Percentiles rank a stretch among this genome's conserved stretches.
These are phyloP conservation scores for Sesia apiformis DNA, from an alignment of 2,888 invertebrate species.

Conservation along the genomic window DNA sequence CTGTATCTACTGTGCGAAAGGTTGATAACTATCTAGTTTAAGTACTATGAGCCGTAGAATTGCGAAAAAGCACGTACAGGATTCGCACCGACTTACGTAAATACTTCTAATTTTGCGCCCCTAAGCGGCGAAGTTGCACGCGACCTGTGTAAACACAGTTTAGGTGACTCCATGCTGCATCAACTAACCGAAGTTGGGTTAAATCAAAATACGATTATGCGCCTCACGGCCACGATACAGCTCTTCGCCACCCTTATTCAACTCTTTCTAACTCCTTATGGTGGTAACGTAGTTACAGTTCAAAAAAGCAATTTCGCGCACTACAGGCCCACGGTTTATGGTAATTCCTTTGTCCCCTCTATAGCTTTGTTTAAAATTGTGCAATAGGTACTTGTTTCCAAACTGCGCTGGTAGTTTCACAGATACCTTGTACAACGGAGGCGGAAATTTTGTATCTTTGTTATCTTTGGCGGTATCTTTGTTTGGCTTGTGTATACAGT, in stretches of 20 bases:
- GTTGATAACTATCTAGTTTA: constrained; percentile 36
- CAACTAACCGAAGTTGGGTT: neutral
- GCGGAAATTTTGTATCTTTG: too few species aligned
- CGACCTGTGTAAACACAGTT: constrained; percentile 38
- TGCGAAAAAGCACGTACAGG: constrained; percentile 57
- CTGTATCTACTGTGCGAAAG: neutral
- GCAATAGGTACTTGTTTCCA: constrained; percentile 57
- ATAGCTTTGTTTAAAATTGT: neutral
- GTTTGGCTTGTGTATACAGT: constrained; percentile 38
- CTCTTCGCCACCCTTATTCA: constrained; percentile 41
- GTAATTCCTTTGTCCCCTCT: neutral
- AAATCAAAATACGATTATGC: neutral
- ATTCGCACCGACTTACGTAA: constrained; percentile 44
- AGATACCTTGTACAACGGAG: constrained; percentile 50
- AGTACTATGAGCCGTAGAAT: constrained; percentile 39
- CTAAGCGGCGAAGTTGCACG: constrained; percentile 34
- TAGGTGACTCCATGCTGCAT: constrained; percentile 31
- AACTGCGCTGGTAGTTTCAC: constrained; percentile 54
- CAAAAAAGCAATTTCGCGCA: constrained; percentile 66
- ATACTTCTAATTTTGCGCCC: constrained; percentile 56
- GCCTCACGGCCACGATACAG: constrained; percentile 2
- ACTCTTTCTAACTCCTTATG: constrained; percentile 60
- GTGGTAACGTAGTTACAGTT: constrained; percentile 60
- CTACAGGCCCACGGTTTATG: neutral
- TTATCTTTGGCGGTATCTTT: constrained; percentile 61